Conservation (phyloP, 2,113 vertebrate genomes). For the Macquaria australasica region DNA sequence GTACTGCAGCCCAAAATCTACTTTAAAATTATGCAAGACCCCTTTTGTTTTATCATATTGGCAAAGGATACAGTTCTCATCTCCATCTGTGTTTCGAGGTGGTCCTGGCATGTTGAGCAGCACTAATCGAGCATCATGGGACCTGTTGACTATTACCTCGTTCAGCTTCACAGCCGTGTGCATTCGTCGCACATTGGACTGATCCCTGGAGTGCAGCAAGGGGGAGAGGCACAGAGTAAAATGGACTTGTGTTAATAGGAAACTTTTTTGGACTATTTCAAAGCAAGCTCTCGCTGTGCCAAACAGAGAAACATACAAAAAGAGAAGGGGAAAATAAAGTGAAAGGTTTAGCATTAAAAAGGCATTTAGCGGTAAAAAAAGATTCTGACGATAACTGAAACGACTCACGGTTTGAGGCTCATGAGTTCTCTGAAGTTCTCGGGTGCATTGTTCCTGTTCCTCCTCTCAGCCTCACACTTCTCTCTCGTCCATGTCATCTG, state of each 20-base stretch:
- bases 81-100: conserved; percentile 94
- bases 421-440: conserved; percentile 96
- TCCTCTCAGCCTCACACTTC: conserved; percentile 89
- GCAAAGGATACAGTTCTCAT: conserved; percentile 98
- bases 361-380: background rate
- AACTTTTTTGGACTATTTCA: background rate
- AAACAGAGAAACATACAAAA: background rate
- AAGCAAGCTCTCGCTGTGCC: background rate
- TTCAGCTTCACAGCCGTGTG: conserved; percentile 99
- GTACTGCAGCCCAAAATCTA: background rate
- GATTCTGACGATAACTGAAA: background rate
- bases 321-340: background rate
- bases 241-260: background rate
- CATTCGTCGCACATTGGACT: conserved; percentile 97
- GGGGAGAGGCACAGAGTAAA: conserved; percentile 43
- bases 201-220: conserved; percentile 85
- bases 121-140: conserved; percentile 96
- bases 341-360: background rate
- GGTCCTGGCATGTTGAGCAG: conserved; percentile 99
- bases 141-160: conserved; percentile 96
- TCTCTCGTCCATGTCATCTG: conserved; percentile 99
- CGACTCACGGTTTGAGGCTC: conserved; percentile 96
- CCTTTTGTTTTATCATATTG: conserved; percentile 4
- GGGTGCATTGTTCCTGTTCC: conserved; percentile 86
- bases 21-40: background rate